These are phyloP conservation scores for Dicerorhinus sumatrensis DNA, from an alignment of 2,113 vertebrate genomes.

Conservation along the genomic window DNA sequence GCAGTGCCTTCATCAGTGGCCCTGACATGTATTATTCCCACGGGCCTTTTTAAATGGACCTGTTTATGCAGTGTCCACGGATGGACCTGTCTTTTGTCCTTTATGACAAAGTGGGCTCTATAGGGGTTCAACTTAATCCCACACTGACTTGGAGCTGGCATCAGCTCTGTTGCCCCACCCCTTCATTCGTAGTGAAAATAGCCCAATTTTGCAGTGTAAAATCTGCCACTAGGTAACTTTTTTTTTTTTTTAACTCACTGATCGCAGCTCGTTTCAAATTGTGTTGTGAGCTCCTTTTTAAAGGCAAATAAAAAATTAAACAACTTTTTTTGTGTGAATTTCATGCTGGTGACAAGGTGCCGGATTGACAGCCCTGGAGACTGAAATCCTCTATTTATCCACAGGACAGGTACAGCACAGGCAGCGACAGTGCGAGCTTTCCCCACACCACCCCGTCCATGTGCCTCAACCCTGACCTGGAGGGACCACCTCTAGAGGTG, in stretches of 20 bases:
- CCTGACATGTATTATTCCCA: slow-evolving; percentile 66
- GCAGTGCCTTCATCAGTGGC: slow-evolving; percentile 70
- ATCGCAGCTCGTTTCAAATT: slow-evolving; percentile 83
- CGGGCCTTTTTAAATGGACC: slow-evolving; percentile 74
- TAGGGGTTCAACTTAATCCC: slow-evolving; percentile 64
- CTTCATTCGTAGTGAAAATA: slow-evolving; percentile 70
- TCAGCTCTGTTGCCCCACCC: slow-evolving; percentile 63
- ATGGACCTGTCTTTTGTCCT: slow-evolving; percentile 73
- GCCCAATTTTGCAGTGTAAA: slow-evolving; percentile 76
- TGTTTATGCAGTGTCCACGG: slow-evolving; percentile 62
- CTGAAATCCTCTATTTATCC: slow-evolving; percentile 93
- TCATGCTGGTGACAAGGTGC: slow-evolving; percentile 90
- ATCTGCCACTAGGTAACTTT: slow-evolving; percentile 81
- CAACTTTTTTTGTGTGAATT: slow-evolving; percentile 87
- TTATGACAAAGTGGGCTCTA: slow-evolving; percentile 74
- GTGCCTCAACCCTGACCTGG: slow-evolving; percentile 92
- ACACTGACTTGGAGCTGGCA: slow-evolving; percentile 69
- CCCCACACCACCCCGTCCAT: slow-evolving; percentile 91
- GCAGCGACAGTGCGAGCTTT: slow-evolving; percentile 90
- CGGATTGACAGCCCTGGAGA: slow-evolving; percentile 92
- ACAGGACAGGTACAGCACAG: slow-evolving; percentile 92
- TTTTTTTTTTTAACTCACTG: slow-evolving; percentile 77
- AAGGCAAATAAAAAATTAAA: slow-evolving; percentile 81
- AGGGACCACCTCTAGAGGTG: slow-evolving; percentile 92
- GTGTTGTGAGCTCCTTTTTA: slow-evolving; percentile 84